Conservation (phyloP, 2,113 vertebrate species). For the Emydocephalus ijimae region DNA sequence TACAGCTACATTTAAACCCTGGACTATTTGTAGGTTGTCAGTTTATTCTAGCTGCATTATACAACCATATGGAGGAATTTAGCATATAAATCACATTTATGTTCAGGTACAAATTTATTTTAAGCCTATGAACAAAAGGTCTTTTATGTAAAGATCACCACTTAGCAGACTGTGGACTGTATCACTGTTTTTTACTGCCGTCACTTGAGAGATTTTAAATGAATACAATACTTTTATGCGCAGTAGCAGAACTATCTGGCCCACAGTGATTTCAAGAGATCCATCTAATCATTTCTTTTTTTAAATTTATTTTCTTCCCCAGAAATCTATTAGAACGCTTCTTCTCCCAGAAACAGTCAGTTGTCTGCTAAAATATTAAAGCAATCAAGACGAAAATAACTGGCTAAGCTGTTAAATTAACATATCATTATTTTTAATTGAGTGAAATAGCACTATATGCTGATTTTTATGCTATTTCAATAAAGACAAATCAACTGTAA, state of each 20-base stretch:
- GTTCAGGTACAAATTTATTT: background rate
- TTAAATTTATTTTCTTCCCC: background rate
- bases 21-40: background rate
- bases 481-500: constrained; percentile 54
- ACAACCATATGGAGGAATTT: background rate
- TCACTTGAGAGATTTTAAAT: background rate
- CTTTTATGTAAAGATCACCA: background rate
- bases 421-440: constrained; percentile 63
- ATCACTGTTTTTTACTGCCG: background rate
- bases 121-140: background rate
- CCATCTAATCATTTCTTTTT: background rate
- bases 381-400: constrained; percentile 50
- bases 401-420: constrained; percentile 55
- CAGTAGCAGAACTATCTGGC: background rate
- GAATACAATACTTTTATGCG: background rate
- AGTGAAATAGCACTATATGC: constrained; percentile 49
- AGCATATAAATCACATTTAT: background rate
- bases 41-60: background rate
- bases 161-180: background rate
- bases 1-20: background rate
- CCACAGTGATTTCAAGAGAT: background rate
- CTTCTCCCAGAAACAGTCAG: constrained; percentile 34
- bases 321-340: constrained; percentile 1
- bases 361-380: constrained; percentile 53
- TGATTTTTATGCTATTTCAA: constrained; percentile 51